Conservation (phyloP, 2,113 vertebrate genomes). For the Strigops habroptila region DNA sequence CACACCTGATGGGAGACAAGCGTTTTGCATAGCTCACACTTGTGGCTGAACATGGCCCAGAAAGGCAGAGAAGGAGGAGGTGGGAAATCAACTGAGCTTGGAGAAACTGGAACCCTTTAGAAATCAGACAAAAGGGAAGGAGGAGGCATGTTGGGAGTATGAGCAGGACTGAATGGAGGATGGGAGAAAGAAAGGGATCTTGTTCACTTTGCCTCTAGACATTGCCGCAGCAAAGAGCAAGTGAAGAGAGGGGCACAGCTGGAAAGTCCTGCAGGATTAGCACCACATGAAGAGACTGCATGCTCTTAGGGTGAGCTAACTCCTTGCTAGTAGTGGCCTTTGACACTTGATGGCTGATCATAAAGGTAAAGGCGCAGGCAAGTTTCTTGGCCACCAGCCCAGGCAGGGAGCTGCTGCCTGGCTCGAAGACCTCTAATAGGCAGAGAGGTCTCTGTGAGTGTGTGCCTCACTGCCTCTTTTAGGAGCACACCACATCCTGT, state of each 20-base stretch:
- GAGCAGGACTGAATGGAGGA: background rate
- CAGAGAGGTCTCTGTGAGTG: background rate
- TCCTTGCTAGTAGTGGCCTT: background rate
- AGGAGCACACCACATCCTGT: background rate
- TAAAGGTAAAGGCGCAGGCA: background rate
- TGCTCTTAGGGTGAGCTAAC: background rate
- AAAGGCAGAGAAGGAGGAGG: background rate
- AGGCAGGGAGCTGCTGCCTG: background rate
- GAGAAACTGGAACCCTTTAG: background rate
- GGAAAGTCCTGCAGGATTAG: background rate
- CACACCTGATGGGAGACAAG: background rate
- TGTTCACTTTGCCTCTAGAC: background rate
- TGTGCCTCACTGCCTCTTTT: background rate
- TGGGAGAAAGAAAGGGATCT: background rate
- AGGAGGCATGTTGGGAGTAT: background rate
- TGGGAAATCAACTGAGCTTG: background rate
- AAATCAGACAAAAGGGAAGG: background rate
- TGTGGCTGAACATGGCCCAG: background rate
- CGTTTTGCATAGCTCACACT: background rate
- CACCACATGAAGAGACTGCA: background rate
- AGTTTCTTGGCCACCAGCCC: background rate
- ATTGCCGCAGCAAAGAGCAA: background rate
- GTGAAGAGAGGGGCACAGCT: background rate
- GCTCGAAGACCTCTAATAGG: background rate
- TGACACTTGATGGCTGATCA: background rate